These are phyloP conservation scores for Proales similis DNA, from an alignment of 1,140 invertebrate genomes.

Conservation along the genomic window DNA sequence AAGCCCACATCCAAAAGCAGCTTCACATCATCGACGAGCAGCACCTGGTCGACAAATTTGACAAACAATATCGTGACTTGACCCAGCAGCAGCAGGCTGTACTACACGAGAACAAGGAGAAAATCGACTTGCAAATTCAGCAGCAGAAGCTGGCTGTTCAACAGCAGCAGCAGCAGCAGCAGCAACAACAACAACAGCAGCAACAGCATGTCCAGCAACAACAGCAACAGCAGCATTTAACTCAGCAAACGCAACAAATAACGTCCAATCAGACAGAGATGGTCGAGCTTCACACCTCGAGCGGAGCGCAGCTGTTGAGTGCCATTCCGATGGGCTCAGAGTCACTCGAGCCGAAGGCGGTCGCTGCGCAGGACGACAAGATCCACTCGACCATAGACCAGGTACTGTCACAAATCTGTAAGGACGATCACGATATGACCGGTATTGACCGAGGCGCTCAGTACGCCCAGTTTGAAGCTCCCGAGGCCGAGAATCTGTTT, in stretches of 20 bases:
- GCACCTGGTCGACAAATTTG: slow-evolving; percentile 25
- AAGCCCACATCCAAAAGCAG: slow-evolving; percentile 33
- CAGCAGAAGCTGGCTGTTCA: neutral
- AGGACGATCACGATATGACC: slow-evolving; percentile 2
- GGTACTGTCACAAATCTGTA: slow-evolving; percentile 31
- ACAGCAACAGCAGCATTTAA: neutral
- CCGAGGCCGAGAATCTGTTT: slow-evolving; percentile 35
- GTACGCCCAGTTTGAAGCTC: slow-evolving; percentile 9
- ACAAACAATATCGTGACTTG: neutral
- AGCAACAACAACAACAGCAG: neutral
- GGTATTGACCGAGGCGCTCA: neutral
- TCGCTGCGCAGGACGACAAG: neutral
- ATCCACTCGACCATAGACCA: slow-evolving; percentile 33
- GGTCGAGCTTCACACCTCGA: neutral
- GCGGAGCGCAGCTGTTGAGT: neutral
- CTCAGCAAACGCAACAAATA: neutral
- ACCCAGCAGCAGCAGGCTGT: slow-evolving; percentile 2
- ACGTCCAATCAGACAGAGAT: neutral
- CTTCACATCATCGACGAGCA: slow-evolving; percentile 11
- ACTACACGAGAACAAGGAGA: slow-evolving; percentile 14
- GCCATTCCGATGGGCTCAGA: slow-evolving; percentile 4
- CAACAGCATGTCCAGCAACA: slow-evolving; percentile 3
- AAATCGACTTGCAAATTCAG: neutral
- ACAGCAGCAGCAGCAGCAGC: neutral
- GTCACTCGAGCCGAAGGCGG: neutral